phyloP scores from a whole-genome alignment of 2,113 vertebrate genomes.

The Microcebus griseorufus region DNA sequence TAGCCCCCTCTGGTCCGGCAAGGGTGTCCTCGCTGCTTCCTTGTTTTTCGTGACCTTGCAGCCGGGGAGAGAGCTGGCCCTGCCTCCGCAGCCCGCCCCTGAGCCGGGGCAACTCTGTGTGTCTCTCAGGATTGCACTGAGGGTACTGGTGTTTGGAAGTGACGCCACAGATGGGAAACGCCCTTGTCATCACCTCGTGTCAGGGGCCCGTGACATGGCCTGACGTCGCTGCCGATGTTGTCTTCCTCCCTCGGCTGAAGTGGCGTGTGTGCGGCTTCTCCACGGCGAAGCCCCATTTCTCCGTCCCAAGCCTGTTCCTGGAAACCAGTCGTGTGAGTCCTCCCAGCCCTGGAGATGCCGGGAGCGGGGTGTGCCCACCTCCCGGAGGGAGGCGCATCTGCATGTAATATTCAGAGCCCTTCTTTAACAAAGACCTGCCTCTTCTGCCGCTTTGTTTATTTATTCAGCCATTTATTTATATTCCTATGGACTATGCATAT shows the following conservation, averaged over 20 bases:
- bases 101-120: accelerated
- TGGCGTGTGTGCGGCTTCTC: accelerated
- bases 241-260: accelerated
- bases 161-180: accelerated
- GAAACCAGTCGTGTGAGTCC: accelerated
- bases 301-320: accelerated
- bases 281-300: accelerated
- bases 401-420: accelerated
- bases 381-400: accelerated
- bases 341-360: accelerated
- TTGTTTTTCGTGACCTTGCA: accelerated
- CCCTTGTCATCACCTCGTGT: accelerated
- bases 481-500: background rate
- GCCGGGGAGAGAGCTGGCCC: accelerated
- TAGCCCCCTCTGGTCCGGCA: accelerated
- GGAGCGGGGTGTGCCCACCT: accelerated
- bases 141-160: accelerated
- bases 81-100: accelerated
- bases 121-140: accelerated
- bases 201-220: accelerated
- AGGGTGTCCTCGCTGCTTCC: no score
- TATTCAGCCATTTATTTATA: background rate
- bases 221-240: accelerated
- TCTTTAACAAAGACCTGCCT: background rate
- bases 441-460: no score